phyloP scores from a whole-genome alignment of 2,113 vertebrate species.

The Leptosomus discolor region DNA sequence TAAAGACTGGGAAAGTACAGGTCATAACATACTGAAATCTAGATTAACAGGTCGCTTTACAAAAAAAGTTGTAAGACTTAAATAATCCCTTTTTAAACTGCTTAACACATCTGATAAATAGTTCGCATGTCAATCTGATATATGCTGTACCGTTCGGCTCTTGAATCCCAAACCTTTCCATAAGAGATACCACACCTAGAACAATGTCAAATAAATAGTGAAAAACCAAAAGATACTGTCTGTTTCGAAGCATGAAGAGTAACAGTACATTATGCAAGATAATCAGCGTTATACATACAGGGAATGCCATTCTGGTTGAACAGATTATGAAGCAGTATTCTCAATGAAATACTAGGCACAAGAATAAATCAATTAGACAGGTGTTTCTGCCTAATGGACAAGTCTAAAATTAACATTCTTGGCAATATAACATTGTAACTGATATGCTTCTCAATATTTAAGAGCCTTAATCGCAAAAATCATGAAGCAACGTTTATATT shows the following conservation, averaged over 20 bases:
- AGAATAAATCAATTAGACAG: constrained; percentile 67
- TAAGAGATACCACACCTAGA: constrained; percentile 16
- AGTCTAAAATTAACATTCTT: constrained; percentile 70
- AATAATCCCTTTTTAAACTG: constrained; percentile 61
- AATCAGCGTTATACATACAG: constrained; percentile 57
- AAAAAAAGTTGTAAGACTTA: constrained; percentile 6
- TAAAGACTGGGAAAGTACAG: constrained; percentile 23
- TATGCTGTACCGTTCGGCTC: constrained; percentile 25
- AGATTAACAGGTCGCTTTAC: constrained; percentile 18
- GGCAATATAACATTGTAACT: constrained; percentile 73
- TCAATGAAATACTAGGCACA: constrained; percentile 68
- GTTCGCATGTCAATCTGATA: constrained; percentile 21
- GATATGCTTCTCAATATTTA: constrained; percentile 67
- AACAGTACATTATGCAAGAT: constrained; percentile 63
- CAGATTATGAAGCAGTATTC: constrained; percentile 59
- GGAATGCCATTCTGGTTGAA: constrained; percentile 55
- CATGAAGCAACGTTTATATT: constrained; percentile 67
- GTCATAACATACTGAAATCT: background rate
- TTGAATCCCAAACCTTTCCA: constrained; percentile 1
- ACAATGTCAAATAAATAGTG: constrained; percentile 72
- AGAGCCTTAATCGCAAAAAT: constrained; percentile 67
- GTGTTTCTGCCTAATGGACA: constrained; percentile 59
- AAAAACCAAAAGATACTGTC: constrained; percentile 18
- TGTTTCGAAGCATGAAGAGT: constrained; percentile 62
- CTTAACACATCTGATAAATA: constrained; percentile 51